Evolutionary conservation across 2,113 vertebrate genomes (phyloP).

Genomic region (Gambusia affinis): DNA sequence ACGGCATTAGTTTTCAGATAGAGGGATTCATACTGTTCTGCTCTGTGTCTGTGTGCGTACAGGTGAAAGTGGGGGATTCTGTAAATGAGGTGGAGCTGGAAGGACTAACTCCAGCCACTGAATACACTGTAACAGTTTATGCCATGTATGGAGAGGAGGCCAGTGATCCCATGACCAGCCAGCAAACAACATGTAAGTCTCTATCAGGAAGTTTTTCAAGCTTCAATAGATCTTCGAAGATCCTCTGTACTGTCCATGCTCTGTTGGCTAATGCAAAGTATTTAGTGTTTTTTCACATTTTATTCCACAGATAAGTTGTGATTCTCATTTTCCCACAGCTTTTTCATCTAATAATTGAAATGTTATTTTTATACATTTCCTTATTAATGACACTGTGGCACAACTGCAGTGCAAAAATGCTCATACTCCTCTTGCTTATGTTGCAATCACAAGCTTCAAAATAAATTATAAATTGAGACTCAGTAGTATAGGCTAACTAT

Average conservation of each 20-base stretch:
- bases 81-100: constrained; percentile 88
- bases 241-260: background rate
- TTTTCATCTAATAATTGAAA: no score
- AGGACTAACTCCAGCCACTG: constrained; percentile 87
- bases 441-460: no score
- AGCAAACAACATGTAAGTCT: constrained; percentile 91
- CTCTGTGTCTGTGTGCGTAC: constrained; percentile 16
- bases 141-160: constrained; percentile 97
- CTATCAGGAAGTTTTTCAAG: background rate
- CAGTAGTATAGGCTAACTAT: no score
- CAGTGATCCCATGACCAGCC: constrained; percentile 93
- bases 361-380: no score
- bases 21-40: constrained; percentile 1
- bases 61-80: constrained; percentile 90
- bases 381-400: no score
- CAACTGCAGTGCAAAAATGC: background rate
- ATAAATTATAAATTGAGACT: no score
- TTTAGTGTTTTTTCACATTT: background rate
- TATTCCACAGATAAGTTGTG: background rate
- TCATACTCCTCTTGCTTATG: no score
- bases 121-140: constrained; percentile 96
- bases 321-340: no score
- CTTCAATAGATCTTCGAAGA: background rate
- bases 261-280: background rate
- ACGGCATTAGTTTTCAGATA: background rate